phyloP scores from a whole-genome alignment of 2,113 vertebrate genomes.

The Actenoides lindsayi region DNA sequence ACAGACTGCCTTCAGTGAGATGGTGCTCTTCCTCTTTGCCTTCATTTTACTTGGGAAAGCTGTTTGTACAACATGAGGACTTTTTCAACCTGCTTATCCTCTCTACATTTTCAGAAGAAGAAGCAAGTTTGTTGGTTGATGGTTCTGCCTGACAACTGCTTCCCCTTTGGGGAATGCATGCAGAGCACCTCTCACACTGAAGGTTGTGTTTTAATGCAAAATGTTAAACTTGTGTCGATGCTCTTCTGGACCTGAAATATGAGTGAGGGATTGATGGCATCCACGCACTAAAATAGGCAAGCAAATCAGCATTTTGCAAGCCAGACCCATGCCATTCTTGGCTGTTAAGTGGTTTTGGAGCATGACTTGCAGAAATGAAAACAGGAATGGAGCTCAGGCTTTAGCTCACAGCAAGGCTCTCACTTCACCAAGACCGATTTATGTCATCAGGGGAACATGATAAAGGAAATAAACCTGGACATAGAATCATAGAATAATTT shows the following conservation, averaged over 20 bases:
- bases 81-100: not conserved
- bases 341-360: not conserved
- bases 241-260: not conserved
- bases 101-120: not conserved
- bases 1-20: not conserved
- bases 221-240: accelerated
- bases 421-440: not conserved
- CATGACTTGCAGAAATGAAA: not conserved
- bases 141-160: not conserved
- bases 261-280: not conserved
- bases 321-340: not conserved
- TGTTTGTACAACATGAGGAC: not conserved
- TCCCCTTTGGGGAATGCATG: not conserved
- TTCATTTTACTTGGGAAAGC: not conserved
- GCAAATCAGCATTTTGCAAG: not conserved
- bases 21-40: not conserved
- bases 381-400: not conserved
- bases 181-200: too few species aligned
- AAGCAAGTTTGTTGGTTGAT: not conserved
- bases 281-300: not conserved
- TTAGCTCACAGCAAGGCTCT: not conserved
- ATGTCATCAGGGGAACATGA: not conserved
- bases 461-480: not conserved
- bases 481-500: not conserved
- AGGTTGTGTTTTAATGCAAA: not conserved